phyloP scores from a whole-genome alignment of 2,888 invertebrate genomes.

The Platypus cylindrus region DNA sequence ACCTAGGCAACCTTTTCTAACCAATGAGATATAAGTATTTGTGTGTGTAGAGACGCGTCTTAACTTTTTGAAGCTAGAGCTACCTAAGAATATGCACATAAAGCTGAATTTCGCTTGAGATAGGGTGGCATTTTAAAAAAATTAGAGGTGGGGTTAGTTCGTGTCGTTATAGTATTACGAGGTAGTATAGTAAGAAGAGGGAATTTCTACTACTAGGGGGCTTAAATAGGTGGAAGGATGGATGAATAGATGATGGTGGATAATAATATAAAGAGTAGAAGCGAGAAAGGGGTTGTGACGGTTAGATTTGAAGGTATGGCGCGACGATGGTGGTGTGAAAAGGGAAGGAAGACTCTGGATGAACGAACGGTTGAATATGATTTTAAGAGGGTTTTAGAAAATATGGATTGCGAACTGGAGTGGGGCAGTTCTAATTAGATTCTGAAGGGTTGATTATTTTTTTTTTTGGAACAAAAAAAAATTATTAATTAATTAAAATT shows the following conservation, averaged over 20 bases:
- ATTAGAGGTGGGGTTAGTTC: constrained; percentile 15
- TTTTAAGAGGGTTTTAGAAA: too few species aligned
- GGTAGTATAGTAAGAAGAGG: too few species aligned
- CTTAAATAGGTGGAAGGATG: constrained; percentile 6
- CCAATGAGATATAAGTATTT: constrained; percentile 36
- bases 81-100: constrained; percentile 27
- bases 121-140: constrained; percentile 28
- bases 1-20: constrained; percentile 31
- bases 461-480: too few species aligned
- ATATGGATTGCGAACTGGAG: too few species aligned
- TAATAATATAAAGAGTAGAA: constrained; percentile 20
- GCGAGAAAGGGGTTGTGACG: constrained; percentile 22
- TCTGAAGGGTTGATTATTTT: too few species aligned
- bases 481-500: too few species aligned
- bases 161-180: too few species aligned
- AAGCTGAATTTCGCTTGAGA: constrained; percentile 31
- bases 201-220: too few species aligned
- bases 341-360: too few species aligned
- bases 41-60: constrained; percentile 31
- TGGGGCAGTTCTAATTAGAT: too few species aligned
- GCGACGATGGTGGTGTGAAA: constrained; percentile 9
- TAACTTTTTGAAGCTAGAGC: constrained; percentile 27
- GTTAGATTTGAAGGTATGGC: constrained; percentile 26
- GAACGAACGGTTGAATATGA: too few species aligned
- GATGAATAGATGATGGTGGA: constrained; percentile 7